Conservation (phyloP, 2,797 vertebrate species). For the Silurus aristotelis region DNA sequence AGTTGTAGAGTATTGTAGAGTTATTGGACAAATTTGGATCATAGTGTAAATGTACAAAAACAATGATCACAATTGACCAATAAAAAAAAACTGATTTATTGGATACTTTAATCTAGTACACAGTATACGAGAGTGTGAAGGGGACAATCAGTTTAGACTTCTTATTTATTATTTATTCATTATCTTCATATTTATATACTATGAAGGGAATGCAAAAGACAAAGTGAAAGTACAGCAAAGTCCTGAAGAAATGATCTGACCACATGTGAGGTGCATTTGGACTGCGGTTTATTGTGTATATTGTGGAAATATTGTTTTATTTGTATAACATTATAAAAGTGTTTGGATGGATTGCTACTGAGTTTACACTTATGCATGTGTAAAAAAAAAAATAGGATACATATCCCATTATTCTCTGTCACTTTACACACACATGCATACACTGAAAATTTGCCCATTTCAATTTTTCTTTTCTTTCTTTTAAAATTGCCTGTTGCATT, state of each 20-base stretch:
- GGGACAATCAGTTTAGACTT: neutral
- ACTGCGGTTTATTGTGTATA: neutral
- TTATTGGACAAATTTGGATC: neutral
- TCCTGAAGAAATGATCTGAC: neutral
- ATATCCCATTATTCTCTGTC: too few relatives aligned
- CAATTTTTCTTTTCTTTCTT: too few relatives aligned
- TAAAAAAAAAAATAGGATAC: too few relatives aligned
- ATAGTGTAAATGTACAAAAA: neutral
- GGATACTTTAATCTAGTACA: neutral
- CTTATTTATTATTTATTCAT: neutral
- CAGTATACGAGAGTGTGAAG: neutral
- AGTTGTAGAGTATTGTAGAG: too few relatives aligned
- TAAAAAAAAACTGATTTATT: neutral
- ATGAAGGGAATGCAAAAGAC: neutral
- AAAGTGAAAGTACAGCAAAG: neutral
- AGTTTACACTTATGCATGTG: neutral
- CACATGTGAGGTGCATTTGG: neutral
- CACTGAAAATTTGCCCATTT: too few relatives aligned
- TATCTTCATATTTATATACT: too few relatives aligned
- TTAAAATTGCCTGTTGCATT: too few relatives aligned
- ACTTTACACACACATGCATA: too few relatives aligned
- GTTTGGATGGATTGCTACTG: neutral
- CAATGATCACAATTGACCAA: neutral
- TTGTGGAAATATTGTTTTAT: neutral
- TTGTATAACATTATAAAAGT: neutral